Evolutionary conservation across 2,888 invertebrate species (phyloP), one percentile per base, ranked within the genome.

Genomic region (Tetragonula carbonaria): DNA sequence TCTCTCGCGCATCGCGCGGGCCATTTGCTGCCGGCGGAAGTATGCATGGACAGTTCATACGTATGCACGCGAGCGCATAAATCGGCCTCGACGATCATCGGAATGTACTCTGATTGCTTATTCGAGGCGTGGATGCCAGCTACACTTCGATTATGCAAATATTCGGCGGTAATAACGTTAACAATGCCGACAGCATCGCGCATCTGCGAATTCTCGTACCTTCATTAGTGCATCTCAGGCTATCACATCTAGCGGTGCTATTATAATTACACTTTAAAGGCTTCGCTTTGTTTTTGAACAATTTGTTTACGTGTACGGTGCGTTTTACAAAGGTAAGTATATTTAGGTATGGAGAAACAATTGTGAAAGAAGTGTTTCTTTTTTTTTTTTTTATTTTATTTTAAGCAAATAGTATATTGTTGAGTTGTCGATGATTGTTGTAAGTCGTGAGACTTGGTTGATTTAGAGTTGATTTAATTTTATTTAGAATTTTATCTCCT

Each of bases 21-120:
- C 73, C 75, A 77, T 75, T 79, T 70, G 68, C 45, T 76, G 76
- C 70, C 73, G 55, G 65, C 81, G 82, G 85, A 77, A 80, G 75
- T 77, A 73, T 70, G 82, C 78, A 78, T 82, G 76, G 78, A 73
- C 71, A 74, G 80, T 80, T 87, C 76, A 90, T 88, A 87, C 71
- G 86, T 90, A 89, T 90, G 90, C 89, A 85, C 72, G 78, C 45
- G 79, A 81, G 84, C 80, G 80, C 81, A 78, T 82, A 82, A 86
- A 87, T 87, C 68, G 88, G 78, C 90, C 88, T 88, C 88, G 89
- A 80, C 80, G 80, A 59, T 77, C 84, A 45, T 82, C 72, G 87
- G 79, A 84, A 87, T 84, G 84, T 82, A 84, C 74, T 74, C 73
- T 78, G 70, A 81, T 86, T 80, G 71, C 80, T 84, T 86, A 84